Evolutionary conservation across 2,888 invertebrate species (phyloP).

Genomic region (Ethmia dodecea): DNA sequence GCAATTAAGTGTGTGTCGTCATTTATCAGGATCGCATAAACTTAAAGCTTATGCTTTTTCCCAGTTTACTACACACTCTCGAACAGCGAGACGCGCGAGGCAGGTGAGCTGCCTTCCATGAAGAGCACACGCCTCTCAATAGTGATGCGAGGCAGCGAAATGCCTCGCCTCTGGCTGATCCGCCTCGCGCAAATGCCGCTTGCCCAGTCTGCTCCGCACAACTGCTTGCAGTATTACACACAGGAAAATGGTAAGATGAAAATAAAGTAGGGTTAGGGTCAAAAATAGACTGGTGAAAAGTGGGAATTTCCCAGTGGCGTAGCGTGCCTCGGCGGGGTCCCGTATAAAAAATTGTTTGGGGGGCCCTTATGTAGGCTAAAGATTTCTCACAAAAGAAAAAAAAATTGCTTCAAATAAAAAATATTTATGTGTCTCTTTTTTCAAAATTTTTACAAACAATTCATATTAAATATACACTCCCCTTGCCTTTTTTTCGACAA

Average conservation of each 20-base stretch:
- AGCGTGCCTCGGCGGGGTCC: background rate
- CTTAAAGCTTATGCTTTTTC: background rate
- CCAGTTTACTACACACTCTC: constrained; percentile 85
- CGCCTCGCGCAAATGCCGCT: constrained; percentile 87
- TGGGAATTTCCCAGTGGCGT: background rate
- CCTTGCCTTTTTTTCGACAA: background rate
- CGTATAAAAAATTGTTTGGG: too few species aligned
- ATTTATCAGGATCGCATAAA: too few species aligned
- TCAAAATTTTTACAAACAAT: background rate
- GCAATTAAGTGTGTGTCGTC: too few species aligned
- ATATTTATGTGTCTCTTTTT: background rate
- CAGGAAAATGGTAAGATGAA: constrained; percentile 75
- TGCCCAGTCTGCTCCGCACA: constrained; percentile 85
- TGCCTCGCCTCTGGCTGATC: constrained; percentile 88
- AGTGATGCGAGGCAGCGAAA: constrained; percentile 64
- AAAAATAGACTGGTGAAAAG: too few species aligned
- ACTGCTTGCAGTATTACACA: constrained; percentile 86
- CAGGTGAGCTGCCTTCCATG: constrained; percentile 43
- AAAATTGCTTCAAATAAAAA: background rate
- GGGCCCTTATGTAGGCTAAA: background rate
- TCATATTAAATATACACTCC: background rate
- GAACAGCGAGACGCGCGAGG: constrained; percentile 51
- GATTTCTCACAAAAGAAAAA: too few species aligned
- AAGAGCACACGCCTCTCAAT: constrained; percentile 71
- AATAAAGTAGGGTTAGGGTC: too few species aligned